phyloP scores from a whole-genome alignment of 2,888 invertebrate species.

The Aleiodes leptofemur region DNA sequence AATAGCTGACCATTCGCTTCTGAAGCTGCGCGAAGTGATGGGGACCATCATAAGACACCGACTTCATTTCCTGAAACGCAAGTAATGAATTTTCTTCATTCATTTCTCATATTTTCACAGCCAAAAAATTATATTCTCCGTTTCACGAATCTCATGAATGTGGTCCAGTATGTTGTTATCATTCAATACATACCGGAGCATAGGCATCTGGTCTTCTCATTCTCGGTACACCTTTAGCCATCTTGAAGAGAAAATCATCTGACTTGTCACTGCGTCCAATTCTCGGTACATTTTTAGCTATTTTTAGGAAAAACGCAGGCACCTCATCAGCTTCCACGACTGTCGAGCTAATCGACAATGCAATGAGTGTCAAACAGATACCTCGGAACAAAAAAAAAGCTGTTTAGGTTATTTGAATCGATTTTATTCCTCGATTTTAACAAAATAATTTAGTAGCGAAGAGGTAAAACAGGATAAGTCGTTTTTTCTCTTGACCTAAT shows the following conservation, averaged over 20 bases:
- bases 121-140: no score
- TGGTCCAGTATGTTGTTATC: no score
- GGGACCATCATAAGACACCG: slow-evolving; percentile 24
- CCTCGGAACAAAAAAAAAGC: slow-evolving; percentile 45
- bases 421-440: neutral
- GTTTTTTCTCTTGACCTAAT: no score
- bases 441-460: neutral
- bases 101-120: no score
- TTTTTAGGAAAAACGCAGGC: slow-evolving; percentile 70
- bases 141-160: no score
- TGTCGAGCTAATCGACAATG: slow-evolving; percentile 45
- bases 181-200: slow-evolving; percentile 52
- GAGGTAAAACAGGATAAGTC: no score
- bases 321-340: slow-evolving; percentile 63
- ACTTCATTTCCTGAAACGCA: slow-evolving; percentile 32
- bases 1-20: slow-evolving; percentile 53
- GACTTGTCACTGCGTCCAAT: slow-evolving; percentile 66
- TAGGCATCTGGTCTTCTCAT: slow-evolving; percentile 57
- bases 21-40: slow-evolving; percentile 37
- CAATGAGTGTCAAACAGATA: slow-evolving; percentile 46
- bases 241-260: slow-evolving; percentile 63
- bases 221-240: slow-evolving; percentile 63
- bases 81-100: no score
- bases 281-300: slow-evolving; percentile 69
- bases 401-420: neutral